phyloP scores from a whole-genome alignment of 2,888 invertebrate species.

The Synanthedon andrenaeformis region DNA sequence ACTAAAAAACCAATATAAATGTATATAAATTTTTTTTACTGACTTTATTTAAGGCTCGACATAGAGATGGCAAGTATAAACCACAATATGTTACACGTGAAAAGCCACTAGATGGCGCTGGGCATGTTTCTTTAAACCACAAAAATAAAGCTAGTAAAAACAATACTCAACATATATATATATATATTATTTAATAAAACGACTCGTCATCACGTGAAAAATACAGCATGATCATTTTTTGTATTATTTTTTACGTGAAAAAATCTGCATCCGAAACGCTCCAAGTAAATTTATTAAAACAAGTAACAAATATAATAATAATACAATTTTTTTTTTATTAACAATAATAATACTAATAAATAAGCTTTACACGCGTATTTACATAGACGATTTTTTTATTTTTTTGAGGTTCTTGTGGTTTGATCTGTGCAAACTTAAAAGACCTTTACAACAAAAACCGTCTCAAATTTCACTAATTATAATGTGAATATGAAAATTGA shows the following conservation, averaged over 20 bases:
- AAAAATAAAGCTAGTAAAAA: not conserved
- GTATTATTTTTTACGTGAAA: too few relatives aligned
- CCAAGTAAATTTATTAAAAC: not conserved
- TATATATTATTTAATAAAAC: not conserved
- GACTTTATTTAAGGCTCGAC: too few relatives aligned
- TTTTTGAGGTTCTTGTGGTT: not conserved
- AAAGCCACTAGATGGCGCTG: too few relatives aligned
- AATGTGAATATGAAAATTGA: not conserved
- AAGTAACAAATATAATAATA: not conserved
- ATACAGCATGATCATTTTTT: not conserved
- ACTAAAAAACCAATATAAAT: too few relatives aligned
- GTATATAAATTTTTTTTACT: too few relatives aligned
- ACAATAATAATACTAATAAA: not conserved
- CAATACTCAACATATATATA: not conserved
- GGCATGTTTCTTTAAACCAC: too few relatives aligned
- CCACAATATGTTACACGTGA: too few relatives aligned
- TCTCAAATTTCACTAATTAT: not conserved
- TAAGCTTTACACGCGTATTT: not conserved
- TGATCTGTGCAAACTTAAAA: not conserved
- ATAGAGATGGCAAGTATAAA: too few relatives aligned
- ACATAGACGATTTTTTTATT: not conserved
- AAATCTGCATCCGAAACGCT: not conserved
- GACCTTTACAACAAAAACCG: not conserved
- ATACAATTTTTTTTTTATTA: not conserved
- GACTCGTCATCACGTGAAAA: too few relatives aligned